Evolutionary conservation across 2,888 invertebrate species (phyloP).

Genomic region (Eugnorisma glareosa): DNA sequence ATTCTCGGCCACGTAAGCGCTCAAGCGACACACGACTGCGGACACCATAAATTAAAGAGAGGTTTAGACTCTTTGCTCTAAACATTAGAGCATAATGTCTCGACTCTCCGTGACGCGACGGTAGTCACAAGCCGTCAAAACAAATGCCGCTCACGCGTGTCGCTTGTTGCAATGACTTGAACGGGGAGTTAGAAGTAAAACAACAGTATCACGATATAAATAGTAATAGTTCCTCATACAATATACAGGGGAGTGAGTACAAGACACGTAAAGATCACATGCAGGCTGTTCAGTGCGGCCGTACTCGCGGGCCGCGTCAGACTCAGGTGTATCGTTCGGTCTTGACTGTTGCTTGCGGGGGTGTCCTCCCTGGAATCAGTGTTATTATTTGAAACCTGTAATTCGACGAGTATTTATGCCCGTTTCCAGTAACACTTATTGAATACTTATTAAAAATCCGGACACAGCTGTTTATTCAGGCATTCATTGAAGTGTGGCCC

Average conservation of each 20-base stretch:
- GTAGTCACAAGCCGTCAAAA: background rate
- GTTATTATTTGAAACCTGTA: background rate
- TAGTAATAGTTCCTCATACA: slow-evolving; percentile 56
- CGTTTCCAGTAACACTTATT: background rate
- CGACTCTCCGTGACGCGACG: background rate
- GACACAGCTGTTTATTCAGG: background rate
- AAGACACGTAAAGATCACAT: slow-evolving; percentile 5
- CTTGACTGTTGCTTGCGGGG: background rate
- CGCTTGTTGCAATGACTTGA: background rate
- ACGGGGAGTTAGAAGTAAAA: background rate
- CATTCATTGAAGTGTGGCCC: background rate
- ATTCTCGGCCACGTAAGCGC: background rate
- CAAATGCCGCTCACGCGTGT: background rate
- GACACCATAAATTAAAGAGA: background rate
- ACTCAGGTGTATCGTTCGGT: slow-evolving; percentile 2
- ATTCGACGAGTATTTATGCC: background rate
- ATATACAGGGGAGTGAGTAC: slow-evolving; percentile 36
- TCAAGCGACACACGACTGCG: background rate
- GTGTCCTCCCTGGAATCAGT: slow-evolving; percentile 29
- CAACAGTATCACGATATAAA: slow-evolving; percentile 37
- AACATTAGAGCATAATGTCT: background rate
- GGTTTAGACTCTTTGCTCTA: background rate
- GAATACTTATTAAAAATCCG: background rate
- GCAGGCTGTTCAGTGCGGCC: background rate
- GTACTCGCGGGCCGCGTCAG: slow-evolving; percentile 4